Evolutionary conservation across 2,888 invertebrate genomes (phyloP).

Genomic region (Ischnus inquisitorius): DNA sequence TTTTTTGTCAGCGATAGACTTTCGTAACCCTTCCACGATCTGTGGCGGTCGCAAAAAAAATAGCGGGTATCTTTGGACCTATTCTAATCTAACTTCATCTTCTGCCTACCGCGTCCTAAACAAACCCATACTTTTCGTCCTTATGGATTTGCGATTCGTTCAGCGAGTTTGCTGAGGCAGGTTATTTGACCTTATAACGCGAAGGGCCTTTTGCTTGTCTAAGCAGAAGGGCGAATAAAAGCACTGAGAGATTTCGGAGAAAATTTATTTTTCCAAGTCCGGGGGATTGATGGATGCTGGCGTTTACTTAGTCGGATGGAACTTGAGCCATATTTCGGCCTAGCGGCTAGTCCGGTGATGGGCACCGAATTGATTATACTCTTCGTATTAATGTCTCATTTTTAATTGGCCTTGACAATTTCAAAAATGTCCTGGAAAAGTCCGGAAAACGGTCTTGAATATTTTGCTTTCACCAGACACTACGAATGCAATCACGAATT

Average conservation of each 20-base stretch:
- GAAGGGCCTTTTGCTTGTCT: background rate
- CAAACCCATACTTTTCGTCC: conserved; percentile 28
- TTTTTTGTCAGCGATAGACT: conserved; percentile 13
- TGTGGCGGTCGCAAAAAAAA: background rate
- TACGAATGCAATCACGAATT: background rate
- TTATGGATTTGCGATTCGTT: conserved; percentile 22
- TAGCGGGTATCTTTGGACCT: background rate
- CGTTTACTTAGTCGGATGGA: no score
- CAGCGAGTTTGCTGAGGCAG: background rate
- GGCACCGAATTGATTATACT: no score
- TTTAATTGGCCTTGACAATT: no score
- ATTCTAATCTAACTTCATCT: background rate
- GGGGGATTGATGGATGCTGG: background rate
- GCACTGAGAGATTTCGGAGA: background rate
- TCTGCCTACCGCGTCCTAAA: conserved; percentile 14
- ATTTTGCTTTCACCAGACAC: no score
- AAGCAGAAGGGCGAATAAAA: background rate
- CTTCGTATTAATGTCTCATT: no score
- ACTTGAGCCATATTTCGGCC: no score
- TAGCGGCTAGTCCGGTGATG: no score
- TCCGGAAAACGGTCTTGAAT: no score
- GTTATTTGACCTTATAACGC: background rate
- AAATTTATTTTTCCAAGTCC: background rate
- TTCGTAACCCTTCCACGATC: background rate
- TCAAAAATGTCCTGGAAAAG: no score